Conservation (phyloP, 2,888 invertebrate genomes). For the Ennomos fuscantarius region DNA sequence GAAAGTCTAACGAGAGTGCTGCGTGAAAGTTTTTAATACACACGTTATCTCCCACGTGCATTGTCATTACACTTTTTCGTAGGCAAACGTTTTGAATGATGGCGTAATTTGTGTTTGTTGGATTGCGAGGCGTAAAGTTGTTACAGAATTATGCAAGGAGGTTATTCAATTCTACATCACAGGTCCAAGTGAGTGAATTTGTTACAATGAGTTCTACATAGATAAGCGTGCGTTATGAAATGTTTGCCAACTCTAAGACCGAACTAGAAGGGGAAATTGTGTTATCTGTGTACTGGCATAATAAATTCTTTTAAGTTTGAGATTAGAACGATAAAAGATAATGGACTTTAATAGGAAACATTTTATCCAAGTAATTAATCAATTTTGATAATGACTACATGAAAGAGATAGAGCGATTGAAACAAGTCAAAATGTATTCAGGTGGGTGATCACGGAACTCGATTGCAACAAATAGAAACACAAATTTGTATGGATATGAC, state of each 20-base stretch:
- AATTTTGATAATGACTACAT: slow-evolving; percentile 13
- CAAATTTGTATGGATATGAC: too few relatives aligned
- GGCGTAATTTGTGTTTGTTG: slow-evolving; percentile 59
- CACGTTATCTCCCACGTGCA: slow-evolving; percentile 62
- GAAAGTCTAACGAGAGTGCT: slow-evolving; percentile 80
- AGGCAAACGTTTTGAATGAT: slow-evolving; percentile 50
- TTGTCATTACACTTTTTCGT: slow-evolving; percentile 58
- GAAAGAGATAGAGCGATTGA: slow-evolving; percentile 8
- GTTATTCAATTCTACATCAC: slow-evolving; percentile 42
- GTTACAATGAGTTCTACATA: slow-evolving; percentile 38
- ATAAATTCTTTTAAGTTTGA: slow-evolving; percentile 24
- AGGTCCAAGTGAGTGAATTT: slow-evolving; percentile 37
- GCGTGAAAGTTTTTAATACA: slow-evolving; percentile 71
- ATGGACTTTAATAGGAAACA: slow-evolving; percentile 25
- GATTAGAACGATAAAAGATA: slow-evolving; percentile 27
- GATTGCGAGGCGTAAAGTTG: slow-evolving; percentile 49
- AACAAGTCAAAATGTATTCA: background rate
- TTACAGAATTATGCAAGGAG: slow-evolving; percentile 52
- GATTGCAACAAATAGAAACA: too few relatives aligned
- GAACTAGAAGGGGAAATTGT: slow-evolving; percentile 28
- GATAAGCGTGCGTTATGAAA: slow-evolving; percentile 39
- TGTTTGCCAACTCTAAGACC: slow-evolving; percentile 29
- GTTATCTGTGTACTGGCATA: slow-evolving; percentile 23
- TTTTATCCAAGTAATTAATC: slow-evolving; percentile 23
- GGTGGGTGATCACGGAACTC: too few relatives aligned